phyloP scores from a whole-genome alignment of 2,113 vertebrate genomes.

The Coregonus clupeaformis region DNA sequence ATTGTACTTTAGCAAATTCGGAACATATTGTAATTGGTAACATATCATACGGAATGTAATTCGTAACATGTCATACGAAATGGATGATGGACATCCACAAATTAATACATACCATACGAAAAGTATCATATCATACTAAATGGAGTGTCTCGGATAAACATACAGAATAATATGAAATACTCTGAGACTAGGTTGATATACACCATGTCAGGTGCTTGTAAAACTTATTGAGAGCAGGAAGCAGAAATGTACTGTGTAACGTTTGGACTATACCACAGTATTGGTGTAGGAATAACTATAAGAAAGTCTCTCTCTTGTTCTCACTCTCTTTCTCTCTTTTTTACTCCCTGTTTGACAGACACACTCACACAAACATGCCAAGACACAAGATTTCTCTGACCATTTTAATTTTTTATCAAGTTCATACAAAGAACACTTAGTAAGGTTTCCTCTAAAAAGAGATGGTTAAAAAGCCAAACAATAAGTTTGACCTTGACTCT shows the following conservation, averaged over 20 bases:
- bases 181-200: no score
- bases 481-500: slow-evolving; percentile 27
- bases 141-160: no score
- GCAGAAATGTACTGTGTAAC: slow-evolving; percentile 57
- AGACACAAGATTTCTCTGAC: slow-evolving; percentile 21
- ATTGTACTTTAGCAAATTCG: no score
- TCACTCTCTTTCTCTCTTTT: neutral
- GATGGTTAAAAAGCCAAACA: slow-evolving; percentile 43
- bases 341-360: neutral
- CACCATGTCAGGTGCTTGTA: slow-evolving; percentile 59
- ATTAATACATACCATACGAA: no score
- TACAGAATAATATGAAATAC: no score
- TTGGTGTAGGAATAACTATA: slow-evolving; percentile 23
- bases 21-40: no score
- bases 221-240: slow-evolving; percentile 48
- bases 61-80: no score
- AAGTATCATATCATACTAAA: no score
- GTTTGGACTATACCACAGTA: slow-evolving; percentile 34
- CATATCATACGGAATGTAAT: no score
- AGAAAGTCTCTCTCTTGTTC: neutral
- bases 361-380: slow-evolving; percentile 4
- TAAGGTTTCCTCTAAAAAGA: slow-evolving; percentile 45
- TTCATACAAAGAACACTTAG: slow-evolving; percentile 56
- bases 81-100: no score
- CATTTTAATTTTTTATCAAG: slow-evolving; percentile 53